Base-by-base conservation (phyloP, 2,888 invertebrate genomes). In the Epinotia ramella region DNA sequence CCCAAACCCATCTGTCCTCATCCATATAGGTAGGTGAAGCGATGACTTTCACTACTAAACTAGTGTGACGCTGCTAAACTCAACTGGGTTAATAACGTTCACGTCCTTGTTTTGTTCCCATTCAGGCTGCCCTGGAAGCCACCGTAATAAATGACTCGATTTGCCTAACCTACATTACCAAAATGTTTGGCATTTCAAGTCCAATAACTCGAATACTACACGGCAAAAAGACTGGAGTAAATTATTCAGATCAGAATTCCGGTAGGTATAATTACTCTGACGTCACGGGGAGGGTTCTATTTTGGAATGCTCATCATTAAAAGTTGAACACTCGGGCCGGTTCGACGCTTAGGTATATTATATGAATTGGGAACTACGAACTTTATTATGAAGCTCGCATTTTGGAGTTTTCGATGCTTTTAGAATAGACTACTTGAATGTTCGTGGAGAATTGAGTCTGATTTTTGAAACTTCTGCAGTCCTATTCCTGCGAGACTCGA, bases 281-380 rank as follows among this genome's bases (percentile, higher is more conserved):
- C 73, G 49, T 66, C 59, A 66, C 66, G 18, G 28, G 60, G 53
- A 60, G n/a, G 33, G 56, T 44, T 66, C 73, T 73, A 66, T 73
- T 73, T 66, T 73, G 49, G 20, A 28, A 60, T 16, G 28, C 49
- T 60, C 66, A 49, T 66, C 73, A 60, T 73, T 73, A 73, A 73
- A 73, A 73, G 73, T 73, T 73, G 53, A 40, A 71, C 63, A 53
- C 33, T 60, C 40, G 6, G 7, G n/a, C 53, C 63, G 24, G 40
- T n/a, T 3, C 16, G 13, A 3, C 64, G 57, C 56, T 56, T 33
- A n/a, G n/a, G n/a, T n/a, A 20, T 16, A 64, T 46, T 46, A 64
- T 72, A 57, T 46, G 20, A 72, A 64, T 56, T 64, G 11, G 44
- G 44, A 71, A 64, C 63, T 70, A 62, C 46, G 60, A 53, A 13